Percentiles rank a stretch among this genome's conserved stretches.
Conservation (phyloP, 2,888 invertebrate species). For the Pemphredon lugubris region DNA sequence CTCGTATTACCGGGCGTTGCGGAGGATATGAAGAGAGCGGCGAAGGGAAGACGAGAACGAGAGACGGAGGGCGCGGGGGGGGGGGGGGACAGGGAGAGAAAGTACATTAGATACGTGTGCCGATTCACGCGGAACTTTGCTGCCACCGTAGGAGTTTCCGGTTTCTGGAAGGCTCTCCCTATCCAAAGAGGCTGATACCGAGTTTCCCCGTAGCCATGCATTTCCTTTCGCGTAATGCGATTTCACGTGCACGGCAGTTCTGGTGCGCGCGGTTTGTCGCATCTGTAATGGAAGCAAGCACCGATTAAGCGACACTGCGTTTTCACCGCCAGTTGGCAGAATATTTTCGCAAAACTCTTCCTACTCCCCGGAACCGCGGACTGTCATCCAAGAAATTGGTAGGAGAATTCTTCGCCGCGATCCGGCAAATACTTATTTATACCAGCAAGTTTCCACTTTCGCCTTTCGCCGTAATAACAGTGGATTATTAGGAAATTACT, state of each 20-base stretch:
- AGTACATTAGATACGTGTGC: conserved; percentile 23
- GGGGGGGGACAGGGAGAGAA: too few relatives aligned
- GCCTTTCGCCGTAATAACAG: too few relatives aligned
- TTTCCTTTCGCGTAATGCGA: conserved; percentile 53
- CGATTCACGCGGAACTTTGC: conserved; percentile 36
- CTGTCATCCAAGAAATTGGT: not conserved
- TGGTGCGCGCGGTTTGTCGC: conserved; percentile 33
- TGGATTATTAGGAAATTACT: too few relatives aligned
- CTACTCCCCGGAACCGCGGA: not conserved
- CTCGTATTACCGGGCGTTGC: too few relatives aligned
- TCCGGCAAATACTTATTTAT: too few relatives aligned
- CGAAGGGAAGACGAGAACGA: too few relatives aligned
- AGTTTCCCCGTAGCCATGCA: conserved; percentile 41
- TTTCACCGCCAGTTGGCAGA: conserved; percentile 15
- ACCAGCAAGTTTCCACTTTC: too few relatives aligned
- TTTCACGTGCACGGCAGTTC: conserved; percentile 41
- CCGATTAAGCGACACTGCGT: conserved; percentile 46
- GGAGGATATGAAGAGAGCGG: too few relatives aligned
- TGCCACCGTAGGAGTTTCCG: conserved; percentile 39
- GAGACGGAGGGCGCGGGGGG: too few relatives aligned
- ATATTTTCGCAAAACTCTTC: conserved; percentile 1
- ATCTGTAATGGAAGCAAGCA: conserved; percentile 54
- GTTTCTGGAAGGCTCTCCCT: conserved; percentile 25
- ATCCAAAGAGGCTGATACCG: conserved; percentile 30
- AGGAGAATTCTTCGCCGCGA: too few relatives aligned